Evolutionary conservation across 2,888 invertebrate genomes (phyloP).

Genomic region (Stenchaetothrips biformis): DNA sequence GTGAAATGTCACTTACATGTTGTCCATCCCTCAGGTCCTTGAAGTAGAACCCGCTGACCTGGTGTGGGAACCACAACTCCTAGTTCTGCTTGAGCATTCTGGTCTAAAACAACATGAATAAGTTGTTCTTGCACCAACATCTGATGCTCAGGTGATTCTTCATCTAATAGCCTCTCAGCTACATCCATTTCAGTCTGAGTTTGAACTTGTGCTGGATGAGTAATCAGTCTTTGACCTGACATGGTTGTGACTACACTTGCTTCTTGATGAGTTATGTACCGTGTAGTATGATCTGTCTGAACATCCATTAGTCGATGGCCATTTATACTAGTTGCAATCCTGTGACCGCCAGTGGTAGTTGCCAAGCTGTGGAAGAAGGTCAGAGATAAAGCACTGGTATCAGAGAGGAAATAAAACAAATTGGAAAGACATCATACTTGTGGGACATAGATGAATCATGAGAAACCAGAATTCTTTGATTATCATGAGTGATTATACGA

Average conservation of each 20-base stretch:
- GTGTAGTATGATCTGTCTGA: not conserved
- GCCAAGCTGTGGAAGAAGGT: not conserved
- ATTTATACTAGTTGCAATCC: not conserved
- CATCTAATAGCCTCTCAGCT: slow-evolving; percentile 14
- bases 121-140: slow-evolving; percentile 10
- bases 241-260: not conserved
- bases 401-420: not conserved
- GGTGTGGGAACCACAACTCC: slow-evolving; percentile 10
- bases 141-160: slow-evolving; percentile 7
- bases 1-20: not conserved
- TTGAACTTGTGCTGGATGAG: not conserved
- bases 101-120: slow-evolving; percentile 16
- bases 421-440: not conserved
- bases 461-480: slow-evolving; percentile 6
- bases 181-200: not conserved
- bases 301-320: slow-evolving; percentile 3
- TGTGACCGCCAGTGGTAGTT: not conserved
- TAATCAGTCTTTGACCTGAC: slow-evolving; percentile 1
- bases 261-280: slow-evolving; percentile 4
- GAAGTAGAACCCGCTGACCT: not conserved
- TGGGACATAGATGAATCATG: not conserved
- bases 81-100: slow-evolving; percentile 10
- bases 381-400: not conserved
- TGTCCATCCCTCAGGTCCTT: slow-evolving; percentile 7
- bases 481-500: not conserved